These are phyloP conservation scores for Maniola jurtina DNA, from an alignment of 1,140 invertebrate genomes.

Conservation along the genomic window DNA sequence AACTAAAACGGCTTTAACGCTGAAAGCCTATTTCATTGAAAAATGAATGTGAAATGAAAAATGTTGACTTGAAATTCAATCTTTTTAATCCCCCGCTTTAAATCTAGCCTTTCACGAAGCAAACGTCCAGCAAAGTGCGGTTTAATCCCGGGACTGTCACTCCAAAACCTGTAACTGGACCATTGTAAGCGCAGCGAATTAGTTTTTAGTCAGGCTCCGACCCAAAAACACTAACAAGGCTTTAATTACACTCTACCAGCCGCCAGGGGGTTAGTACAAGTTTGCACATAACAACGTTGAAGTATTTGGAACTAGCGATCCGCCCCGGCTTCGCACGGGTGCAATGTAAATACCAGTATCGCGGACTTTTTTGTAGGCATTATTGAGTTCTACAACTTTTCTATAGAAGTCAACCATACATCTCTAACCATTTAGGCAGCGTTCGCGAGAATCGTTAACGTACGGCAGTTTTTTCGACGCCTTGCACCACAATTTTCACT, in stretches of 20 bases:
- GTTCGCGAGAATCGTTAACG: too few species aligned
- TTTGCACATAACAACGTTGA: too few species aligned
- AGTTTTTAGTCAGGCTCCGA: slow-evolving; percentile 37
- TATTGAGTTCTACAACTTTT: too few species aligned
- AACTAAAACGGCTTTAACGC: too few species aligned
- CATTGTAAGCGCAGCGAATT: slow-evolving; percentile 32
- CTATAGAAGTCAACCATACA: too few species aligned
- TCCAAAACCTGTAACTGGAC: slow-evolving; percentile 18
- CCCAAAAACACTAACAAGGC: slow-evolving; percentile 53
- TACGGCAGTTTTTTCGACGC: too few species aligned
- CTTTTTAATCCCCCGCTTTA: background rate
- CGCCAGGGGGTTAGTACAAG: background rate
- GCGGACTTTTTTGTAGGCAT: too few species aligned
- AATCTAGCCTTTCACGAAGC: slow-evolving; percentile 5
- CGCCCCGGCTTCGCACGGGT: too few species aligned
- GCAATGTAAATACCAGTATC: too few species aligned
- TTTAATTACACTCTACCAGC: slow-evolving; percentile 60
- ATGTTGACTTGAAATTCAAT: background rate
- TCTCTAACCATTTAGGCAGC: too few species aligned
- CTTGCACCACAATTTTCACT: too few species aligned
- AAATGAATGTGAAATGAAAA: background rate
- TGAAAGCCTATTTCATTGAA: background rate
- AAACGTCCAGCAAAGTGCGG: slow-evolving; percentile 29
- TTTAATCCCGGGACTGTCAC: slow-evolving; percentile 34
- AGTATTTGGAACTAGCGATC: too few species aligned